These are phyloP conservation scores for Ctenodactylus gundi DNA, from an alignment of 2,113 vertebrate genomes.

Conservation along the genomic window DNA sequence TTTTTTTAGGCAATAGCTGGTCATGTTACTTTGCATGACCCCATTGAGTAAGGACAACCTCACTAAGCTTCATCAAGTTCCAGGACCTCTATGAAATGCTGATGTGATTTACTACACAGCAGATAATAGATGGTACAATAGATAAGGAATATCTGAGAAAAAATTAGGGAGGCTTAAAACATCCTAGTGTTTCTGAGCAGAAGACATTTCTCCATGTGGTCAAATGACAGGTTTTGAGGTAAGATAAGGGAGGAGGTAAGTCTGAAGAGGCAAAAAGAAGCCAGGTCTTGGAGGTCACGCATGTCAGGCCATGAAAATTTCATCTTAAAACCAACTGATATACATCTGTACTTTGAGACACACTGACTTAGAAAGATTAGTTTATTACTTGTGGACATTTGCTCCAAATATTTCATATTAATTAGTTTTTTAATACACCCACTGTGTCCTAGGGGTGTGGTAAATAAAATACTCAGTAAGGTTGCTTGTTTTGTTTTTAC, in stretches of 20 bases:
- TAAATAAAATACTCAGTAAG: background rate
- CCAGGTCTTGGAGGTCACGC: background rate
- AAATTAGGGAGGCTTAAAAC: background rate
- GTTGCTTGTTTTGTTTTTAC: background rate
- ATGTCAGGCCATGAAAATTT: background rate
- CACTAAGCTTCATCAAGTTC: background rate
- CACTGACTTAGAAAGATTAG: background rate
- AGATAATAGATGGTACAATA: background rate
- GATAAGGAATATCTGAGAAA: background rate
- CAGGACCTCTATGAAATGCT: background rate
- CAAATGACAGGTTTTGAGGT: background rate
- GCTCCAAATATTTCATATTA: background rate
- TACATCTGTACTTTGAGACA: background rate
- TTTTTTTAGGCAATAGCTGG: background rate
- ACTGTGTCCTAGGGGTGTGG: background rate
- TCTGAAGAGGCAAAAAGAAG: background rate
- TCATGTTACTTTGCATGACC: background rate
- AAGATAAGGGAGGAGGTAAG: background rate
- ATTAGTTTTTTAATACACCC: background rate
- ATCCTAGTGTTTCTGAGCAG: background rate
- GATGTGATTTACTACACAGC: background rate
- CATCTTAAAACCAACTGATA: background rate
- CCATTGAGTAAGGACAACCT: background rate
- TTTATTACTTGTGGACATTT: background rate
- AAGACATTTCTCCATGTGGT: background rate